Base-by-base conservation (phyloP, 1,140 invertebrate species). In the Latrodectus geometricus region DNA sequence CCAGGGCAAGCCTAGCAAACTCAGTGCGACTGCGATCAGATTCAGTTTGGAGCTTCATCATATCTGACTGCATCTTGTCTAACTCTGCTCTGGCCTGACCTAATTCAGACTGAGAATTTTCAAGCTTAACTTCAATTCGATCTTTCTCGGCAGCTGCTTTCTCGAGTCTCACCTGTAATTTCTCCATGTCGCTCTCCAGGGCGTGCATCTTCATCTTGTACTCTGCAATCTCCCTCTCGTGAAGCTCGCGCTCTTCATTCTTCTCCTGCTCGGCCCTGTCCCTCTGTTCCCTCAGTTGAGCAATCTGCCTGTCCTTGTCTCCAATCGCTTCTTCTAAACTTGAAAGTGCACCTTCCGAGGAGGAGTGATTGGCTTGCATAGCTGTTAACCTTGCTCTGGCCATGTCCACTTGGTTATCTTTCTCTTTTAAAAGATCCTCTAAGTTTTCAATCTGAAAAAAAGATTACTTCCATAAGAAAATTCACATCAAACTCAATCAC, bases 391-490 rank as follows among this genome's bases (percentile, higher is more conserved):
- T 94, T 17, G 96, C 95, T 88, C 97, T 93, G 0, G 97, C 96
- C 95, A 98, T 97, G 89, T 97, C 96, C 81, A 99, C 96, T 93
- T 99, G 97, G 91, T 98, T 97, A 91, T 99, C 98, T 92, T 99
- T 99, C 91, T 99, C 98, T 92, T 98, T 97, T 14, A 99, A 93
- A 73, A 98, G 93, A 90, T 98, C 97, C 93, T 99, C 98, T 68
- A 99, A 92, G 91, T 98, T 98, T 92, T 99, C 98, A 91, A 98
- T 97, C 95, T 99, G 98, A 91, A 97, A 94, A 97, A 50, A 78
- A 20, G 74, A 76, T n/a, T n/a, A 8, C 0, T 35, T 35, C 35
- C 35, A 35, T 35, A 1, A 35, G 35, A 35, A 35, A 35, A 5
- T 35, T n/a, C n/a, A n/a, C n/a, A 5, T 35, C 35, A 35, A 1